phyloP scores from a whole-genome alignment of 92 coral and sea anemone species.

The Phymanthus crucifer region DNA sequence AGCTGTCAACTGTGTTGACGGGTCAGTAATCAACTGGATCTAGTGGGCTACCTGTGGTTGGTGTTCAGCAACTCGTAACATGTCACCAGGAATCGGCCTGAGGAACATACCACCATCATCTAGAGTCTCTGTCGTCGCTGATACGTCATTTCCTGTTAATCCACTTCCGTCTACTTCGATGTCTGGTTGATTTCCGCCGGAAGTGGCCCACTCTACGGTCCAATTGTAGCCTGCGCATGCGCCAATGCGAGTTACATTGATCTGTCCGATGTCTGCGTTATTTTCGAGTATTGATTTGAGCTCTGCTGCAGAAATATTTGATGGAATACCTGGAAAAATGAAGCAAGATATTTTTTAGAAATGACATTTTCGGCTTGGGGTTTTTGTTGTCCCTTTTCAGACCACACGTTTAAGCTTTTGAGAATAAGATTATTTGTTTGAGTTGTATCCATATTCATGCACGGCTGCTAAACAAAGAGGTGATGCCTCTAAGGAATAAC shows the following conservation, averaged over 20 bases:
- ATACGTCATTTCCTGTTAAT: constrained; percentile 66
- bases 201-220: constrained; percentile 76
- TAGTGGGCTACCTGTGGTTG: constrained; percentile 65
- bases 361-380: too few species aligned
- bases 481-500: too few species aligned
- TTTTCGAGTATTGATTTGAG: constrained; percentile 60
- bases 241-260: constrained; percentile 56
- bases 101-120: constrained; percentile 85
- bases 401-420: too few species aligned
- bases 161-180: constrained; percentile 60
- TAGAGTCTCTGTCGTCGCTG: constrained; percentile 31
- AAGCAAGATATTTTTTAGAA: too few species aligned
- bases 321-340: constrained; percentile 46
- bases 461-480: too few species aligned
- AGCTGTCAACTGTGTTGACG: too few species aligned
- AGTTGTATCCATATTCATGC: too few species aligned
- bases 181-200: constrained; percentile 78
- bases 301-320: constrained; percentile 56
- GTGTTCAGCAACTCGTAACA: constrained; percentile 70
- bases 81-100: constrained; percentile 83
- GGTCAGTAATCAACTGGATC: too few species aligned
- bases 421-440: too few species aligned
- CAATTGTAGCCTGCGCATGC: constrained; percentile 67
- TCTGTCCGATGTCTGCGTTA: constrained; percentile 66
- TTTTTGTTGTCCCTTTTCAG: too few species aligned